Evolutionary conservation across 2,888 invertebrate species (phyloP), one percentile per base, ranked within the genome.

Genomic region (Cinara cedri): DNA sequence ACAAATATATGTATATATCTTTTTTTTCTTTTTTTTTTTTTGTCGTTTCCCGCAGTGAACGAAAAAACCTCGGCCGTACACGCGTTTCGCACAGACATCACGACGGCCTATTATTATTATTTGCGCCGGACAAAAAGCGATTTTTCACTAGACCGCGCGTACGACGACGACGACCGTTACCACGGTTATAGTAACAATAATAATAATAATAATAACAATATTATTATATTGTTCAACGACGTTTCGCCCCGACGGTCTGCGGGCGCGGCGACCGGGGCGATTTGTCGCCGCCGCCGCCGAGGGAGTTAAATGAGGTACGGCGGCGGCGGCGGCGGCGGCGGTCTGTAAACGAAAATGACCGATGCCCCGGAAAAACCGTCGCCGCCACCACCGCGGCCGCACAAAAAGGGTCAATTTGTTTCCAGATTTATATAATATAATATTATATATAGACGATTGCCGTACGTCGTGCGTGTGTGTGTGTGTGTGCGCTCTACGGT

Each of bases 311-410:
- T 44, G 66, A 66, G 66, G 75, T 75, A 70, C 57, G 55, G 72
- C 34, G 49, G n/a, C n/a, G n/a, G n/a, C n/a, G n/a, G n/a, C n/a
- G n/a, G n/a, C n/a, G 55, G 74, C 74, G 42, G 54, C 55, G 49
- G 78, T 70, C 78, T 78, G 78, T 78, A 78, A 78, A 78, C 78
- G 78, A 78, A 78, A 78, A 78, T 78, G 78, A 78, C 78, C 78
- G 78, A 78, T 78, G 70, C 51, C 70, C 60, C 68, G 55, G 66
- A 66, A 75, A 75, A 75, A 46, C 51, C 63, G 21, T 54, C 57
- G 26, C 57, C 24, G 34, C 68, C 34, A 14, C n/a, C 34, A 34
- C 71, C 54, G 6, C n/a, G 9, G 24, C 11, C n/a, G 60, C 57
- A n/a, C 34, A 42, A 34, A 62, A 70, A 78, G 78, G 78, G 78